Evolutionary conservation across 2,888 invertebrate species (phyloP).

Genomic region (Pomacea canaliculata): DNA sequence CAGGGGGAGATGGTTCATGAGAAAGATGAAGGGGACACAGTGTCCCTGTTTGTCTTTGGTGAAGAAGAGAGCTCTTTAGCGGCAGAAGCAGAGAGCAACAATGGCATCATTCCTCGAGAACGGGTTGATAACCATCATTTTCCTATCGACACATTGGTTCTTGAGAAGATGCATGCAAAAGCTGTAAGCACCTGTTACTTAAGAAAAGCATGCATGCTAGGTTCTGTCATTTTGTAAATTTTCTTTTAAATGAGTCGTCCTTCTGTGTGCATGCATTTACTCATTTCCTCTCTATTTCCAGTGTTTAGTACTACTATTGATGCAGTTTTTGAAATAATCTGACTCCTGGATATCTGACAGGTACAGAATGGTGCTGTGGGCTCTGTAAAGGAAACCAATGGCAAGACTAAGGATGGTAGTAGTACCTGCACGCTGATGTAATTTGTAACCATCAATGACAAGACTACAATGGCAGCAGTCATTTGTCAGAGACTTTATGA

Average conservation of each 20-base stretch:
- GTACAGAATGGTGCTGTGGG: conserved; percentile 6
- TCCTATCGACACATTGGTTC: conserved; percentile 44
- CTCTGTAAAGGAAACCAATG: conserved; percentile 2
- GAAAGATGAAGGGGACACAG: conserved; percentile 48
- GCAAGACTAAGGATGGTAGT: conserved; percentile 29
- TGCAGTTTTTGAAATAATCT: no score
- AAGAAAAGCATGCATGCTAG: not conserved
- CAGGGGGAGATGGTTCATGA: conserved; percentile 1
- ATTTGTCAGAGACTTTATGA: no score
- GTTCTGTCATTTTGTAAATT: not conserved
- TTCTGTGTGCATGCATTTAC: not conserved
- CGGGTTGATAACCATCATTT: conserved; percentile 55
- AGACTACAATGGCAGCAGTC: no score
- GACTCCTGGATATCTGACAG: not conserved
- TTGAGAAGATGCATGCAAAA: conserved; percentile 32
- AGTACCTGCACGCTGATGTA: conserved; percentile 32
- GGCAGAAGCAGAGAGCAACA: conserved; percentile 52
- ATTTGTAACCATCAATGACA: not conserved
- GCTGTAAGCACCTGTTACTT: conserved; percentile 37
- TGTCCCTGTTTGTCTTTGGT: conserved; percentile 66
- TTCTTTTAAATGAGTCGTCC: not conserved
- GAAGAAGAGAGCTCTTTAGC: conserved; percentile 61
- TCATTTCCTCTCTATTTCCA: not conserved
- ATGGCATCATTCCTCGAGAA: conserved; percentile 54
- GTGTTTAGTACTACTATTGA: not conserved